These are phyloP conservation scores for Gastracanthus pulcherrimus DNA, from an alignment of 2,888 invertebrate species.

Conservation along the genomic window DNA sequence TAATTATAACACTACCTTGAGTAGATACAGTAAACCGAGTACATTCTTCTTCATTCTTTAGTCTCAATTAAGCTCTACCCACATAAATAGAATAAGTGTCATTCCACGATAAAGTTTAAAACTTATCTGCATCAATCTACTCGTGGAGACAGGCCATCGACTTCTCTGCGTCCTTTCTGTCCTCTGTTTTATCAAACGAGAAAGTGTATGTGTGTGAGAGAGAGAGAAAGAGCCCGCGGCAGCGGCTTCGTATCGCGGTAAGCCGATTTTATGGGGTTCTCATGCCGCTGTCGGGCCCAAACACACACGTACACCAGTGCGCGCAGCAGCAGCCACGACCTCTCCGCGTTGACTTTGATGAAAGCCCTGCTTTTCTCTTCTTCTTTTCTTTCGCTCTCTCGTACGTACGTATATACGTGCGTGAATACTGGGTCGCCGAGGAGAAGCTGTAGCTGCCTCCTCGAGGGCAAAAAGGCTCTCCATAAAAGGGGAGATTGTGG, in stretches of 20 bases:
- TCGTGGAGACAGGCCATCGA: too few species aligned
- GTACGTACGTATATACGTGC: not conserved
- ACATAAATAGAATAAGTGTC: too few species aligned
- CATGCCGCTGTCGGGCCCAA: conserved; percentile 48
- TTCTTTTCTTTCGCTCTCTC: conserved; percentile 52
- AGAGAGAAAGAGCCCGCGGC: not conserved
- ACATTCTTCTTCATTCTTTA: too few species aligned
- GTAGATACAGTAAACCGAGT: too few species aligned
- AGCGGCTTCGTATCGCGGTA: conserved; percentile 63
- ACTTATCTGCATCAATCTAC: too few species aligned
- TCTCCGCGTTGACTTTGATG: conserved; percentile 66
- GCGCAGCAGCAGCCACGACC: too few species aligned
- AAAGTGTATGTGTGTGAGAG: not conserved
- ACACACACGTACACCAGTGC: too few species aligned
- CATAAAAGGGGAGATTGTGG: conserved; percentile 37
- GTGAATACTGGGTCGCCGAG: not conserved
- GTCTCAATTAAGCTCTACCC: too few species aligned
- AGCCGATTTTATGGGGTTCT: conserved; percentile 72
- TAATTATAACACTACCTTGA: too few species aligned
- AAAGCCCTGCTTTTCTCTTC: conserved; percentile 64
- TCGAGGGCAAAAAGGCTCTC: conserved; percentile 27
- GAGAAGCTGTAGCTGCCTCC: not conserved
- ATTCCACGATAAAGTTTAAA: too few species aligned
- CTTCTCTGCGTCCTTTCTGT: not conserved
- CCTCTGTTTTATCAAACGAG: conserved; percentile 63